Base-by-base conservation (phyloP, 2,797 vertebrate genomes). In the Eidolon dupreanum region DNA sequence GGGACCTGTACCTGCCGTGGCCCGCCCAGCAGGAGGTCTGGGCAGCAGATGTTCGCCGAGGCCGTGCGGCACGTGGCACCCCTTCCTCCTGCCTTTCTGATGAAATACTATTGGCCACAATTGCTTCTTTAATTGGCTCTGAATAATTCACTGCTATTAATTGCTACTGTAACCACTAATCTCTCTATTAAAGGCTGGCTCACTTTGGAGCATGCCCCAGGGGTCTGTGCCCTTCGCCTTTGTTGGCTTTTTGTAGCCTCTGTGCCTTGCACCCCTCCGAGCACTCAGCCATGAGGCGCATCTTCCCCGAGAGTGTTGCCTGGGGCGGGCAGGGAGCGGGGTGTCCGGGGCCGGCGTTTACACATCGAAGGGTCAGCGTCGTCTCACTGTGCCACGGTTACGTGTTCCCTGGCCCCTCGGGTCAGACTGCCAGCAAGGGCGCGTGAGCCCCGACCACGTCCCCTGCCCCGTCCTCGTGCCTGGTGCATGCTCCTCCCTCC, bases 281-380 rank as follows among this genome's bases (percentile, higher is more conserved):
- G 33, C 6, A 12, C 28, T 1, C 41, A 31, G 5, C 38, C n/a
- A 10, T 0, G 20, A 10, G 6, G 3, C 49, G 4, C 36, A 0
- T 33, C 26, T 51, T 78, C 19, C 55, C 51, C 13, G 4, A 15
- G 22, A 15, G 22, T 3, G 0, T 1, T 19, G 22, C 53, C 70
- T 43, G 17, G 12, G 46, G 2, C 19, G 13, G 3, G 9, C 0
- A 8, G 12, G 20, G 28, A 20, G 68, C 1, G 1, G 75, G n/a
- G 2, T 33, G 51, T 57, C 26, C 33, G 10, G 1, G 24, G 0
- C 74, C 24, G 51, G 12, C 13, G 33, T 20, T 38, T 59, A 51
- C 17, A 75, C 2, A 16, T 24, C 0, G 0, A n/a, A 31, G 33
- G 4, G 26, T 28, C 57, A 7, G 0, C 5, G 0, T 17, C 2